phyloP scores from a whole-genome alignment of 2,888 invertebrate genomes.

The Ormia ochracea region DNA sequence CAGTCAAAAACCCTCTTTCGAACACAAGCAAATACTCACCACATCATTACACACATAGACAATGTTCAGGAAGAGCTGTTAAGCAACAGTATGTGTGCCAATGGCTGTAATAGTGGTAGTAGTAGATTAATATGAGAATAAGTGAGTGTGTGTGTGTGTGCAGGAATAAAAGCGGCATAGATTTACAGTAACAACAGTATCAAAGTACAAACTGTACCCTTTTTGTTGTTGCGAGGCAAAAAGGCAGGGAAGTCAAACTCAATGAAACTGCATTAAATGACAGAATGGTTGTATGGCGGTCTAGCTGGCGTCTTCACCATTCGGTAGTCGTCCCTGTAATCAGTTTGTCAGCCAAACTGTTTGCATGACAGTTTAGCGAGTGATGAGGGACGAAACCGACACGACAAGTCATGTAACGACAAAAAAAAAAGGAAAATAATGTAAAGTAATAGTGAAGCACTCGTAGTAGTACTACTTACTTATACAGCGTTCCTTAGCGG shows the following conservation, averaged over 20 bases:
- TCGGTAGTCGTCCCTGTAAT: neutral
- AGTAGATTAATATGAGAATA: neutral
- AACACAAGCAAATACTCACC: conserved; percentile 19
- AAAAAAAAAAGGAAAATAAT: conserved; percentile 32
- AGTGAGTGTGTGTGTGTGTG: conserved; percentile 16
- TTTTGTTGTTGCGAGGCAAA: conserved; percentile 50
- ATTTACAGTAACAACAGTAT: conserved; percentile 71
- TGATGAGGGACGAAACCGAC: neutral
- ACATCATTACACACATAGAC: conserved; percentile 44
- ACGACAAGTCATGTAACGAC: conserved; percentile 34
- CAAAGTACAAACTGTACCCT: conserved; percentile 74
- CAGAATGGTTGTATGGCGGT: conserved; percentile 45
- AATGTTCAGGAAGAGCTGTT: conserved; percentile 26
- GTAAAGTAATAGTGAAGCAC: conserved; percentile 39
- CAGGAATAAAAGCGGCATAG: conserved; percentile 52
- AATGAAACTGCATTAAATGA: conserved; percentile 64
- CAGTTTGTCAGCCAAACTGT: conserved; percentile 29
- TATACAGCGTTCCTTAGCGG: conserved; percentile 43
- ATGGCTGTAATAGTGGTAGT: conserved; percentile 28
- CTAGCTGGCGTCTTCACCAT: conserved; percentile 55
- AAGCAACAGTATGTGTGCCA: conserved; percentile 32
- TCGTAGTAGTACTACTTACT: conserved; percentile 44
- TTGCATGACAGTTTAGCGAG: neutral
- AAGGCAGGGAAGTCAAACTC: conserved; percentile 62
- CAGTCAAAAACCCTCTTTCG: conserved; percentile 19